These are phyloP conservation scores for Nyctibius grandis DNA, from an alignment of 2,797 vertebrate genomes.

Conservation along the genomic window DNA sequence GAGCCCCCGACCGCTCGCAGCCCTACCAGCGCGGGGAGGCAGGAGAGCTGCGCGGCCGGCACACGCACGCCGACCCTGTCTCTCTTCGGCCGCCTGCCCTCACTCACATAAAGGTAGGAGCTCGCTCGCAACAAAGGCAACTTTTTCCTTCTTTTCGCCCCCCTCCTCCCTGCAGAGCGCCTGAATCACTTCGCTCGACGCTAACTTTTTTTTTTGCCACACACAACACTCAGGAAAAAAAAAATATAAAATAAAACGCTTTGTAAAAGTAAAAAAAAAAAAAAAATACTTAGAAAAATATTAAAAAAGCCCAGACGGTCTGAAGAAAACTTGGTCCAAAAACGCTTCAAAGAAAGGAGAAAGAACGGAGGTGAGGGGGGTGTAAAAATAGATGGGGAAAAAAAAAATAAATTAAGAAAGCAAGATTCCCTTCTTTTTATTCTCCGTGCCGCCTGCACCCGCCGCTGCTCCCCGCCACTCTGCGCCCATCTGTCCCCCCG, in stretches of 20 bases:
- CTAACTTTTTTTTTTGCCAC: background rate
- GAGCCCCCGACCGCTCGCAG: background rate
- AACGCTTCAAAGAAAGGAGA: background rate
- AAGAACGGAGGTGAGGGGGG: background rate
- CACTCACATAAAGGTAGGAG: background rate
- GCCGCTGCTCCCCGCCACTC: background rate
- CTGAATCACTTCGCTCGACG: background rate
- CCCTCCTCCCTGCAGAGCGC: background rate
- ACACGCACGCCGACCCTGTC: background rate
- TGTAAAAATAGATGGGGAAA: background rate
- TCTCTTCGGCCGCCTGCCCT: background rate
- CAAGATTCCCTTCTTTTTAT: background rate
- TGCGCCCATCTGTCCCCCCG: constrained; percentile 72
- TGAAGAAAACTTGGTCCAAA: background rate
- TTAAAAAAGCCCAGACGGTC: background rate
- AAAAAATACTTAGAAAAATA: background rate
- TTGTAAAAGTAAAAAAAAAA: background rate
- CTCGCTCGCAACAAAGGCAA: background rate
- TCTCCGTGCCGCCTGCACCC: background rate
- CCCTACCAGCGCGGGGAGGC: background rate
- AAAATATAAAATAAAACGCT: background rate
- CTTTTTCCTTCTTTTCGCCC: background rate
- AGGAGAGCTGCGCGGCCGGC: background rate
- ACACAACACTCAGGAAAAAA: background rate
- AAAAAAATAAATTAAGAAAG: background rate